These are phyloP conservation scores for Octodon degus DNA, from an alignment of 2,113 vertebrate genomes.

Conservation along the genomic window DNA sequence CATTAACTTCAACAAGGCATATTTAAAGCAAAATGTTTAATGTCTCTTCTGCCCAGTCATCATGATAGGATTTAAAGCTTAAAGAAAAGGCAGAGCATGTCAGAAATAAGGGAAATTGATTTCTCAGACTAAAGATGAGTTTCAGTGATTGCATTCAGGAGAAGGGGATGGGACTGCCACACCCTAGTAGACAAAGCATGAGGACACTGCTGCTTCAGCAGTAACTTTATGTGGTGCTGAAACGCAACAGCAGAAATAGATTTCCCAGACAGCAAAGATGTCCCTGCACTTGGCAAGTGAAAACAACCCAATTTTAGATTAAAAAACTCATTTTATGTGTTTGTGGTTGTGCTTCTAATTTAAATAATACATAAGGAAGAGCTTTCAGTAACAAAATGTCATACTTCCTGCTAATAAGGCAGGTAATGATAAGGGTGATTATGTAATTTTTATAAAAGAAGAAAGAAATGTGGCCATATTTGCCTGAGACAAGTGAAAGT, in stretches of 20 bases:
- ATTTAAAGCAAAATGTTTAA: neutral
- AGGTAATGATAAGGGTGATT: conserved; percentile 2
- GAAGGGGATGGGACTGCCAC: neutral
- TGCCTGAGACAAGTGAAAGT: conserved; percentile 1
- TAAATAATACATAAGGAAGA: neutral
- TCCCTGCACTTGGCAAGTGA: neutral
- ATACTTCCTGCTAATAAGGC: neutral
- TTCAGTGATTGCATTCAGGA: neutral
- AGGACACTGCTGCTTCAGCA: fast-evolving
- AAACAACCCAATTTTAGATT: neutral
- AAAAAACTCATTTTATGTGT: neutral
- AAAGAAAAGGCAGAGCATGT: neutral
- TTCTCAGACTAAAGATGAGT: neutral
- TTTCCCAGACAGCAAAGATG: neutral
- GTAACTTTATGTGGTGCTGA: neutral
- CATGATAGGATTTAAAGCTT: neutral
- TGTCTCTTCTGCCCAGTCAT: neutral
- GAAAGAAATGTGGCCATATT: neutral
- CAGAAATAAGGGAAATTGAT: neutral
- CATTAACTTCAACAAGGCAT: neutral
- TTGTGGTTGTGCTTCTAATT: neutral
- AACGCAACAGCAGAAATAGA: neutral
- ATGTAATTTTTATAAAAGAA: neutral
- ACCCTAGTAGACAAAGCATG: neutral
- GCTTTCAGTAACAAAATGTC: neutral